Conservation (phyloP, 1,140 invertebrate genomes). For the Heliconius himera region DNA sequence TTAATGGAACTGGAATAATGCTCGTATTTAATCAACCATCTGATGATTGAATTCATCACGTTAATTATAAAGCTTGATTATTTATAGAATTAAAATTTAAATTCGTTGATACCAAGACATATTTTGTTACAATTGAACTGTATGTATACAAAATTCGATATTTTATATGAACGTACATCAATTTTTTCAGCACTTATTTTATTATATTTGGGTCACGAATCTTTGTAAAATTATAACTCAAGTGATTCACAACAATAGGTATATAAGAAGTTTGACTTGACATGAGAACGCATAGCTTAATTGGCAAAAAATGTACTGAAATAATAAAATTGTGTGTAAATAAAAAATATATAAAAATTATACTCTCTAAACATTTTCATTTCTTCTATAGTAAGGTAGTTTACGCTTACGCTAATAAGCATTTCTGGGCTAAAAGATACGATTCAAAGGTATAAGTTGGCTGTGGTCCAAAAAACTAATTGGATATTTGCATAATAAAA, state of each 20-base stretch:
- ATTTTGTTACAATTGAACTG: background rate
- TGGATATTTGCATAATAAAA: conserved; percentile 26
- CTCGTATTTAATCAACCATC: background rate
- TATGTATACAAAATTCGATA: too few species aligned
- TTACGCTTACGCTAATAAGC: conserved; percentile 14
- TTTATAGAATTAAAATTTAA: background rate
- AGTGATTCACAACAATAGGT: too few species aligned
- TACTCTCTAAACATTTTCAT: too few species aligned
- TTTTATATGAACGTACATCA: too few species aligned
- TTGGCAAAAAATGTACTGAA: too few species aligned
- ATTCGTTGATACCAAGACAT: background rate
- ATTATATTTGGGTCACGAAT: too few species aligned
- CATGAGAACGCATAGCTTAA: too few species aligned
- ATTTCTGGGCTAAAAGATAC: conserved; percentile 17
- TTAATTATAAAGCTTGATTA: background rate
- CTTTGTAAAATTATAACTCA: too few species aligned
- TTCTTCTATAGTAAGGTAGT: background rate
- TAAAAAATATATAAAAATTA: too few species aligned
- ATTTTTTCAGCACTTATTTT: too few species aligned
- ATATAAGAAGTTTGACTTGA: too few species aligned
- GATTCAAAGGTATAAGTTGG: conserved; percentile 18
- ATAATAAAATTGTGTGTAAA: too few species aligned
- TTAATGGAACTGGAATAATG: background rate
- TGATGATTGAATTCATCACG: background rate
- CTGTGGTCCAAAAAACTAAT: conserved; percentile 24